Base-by-base conservation (phyloP, 1,140 invertebrate species). In the Drosophila pandora region DNA sequence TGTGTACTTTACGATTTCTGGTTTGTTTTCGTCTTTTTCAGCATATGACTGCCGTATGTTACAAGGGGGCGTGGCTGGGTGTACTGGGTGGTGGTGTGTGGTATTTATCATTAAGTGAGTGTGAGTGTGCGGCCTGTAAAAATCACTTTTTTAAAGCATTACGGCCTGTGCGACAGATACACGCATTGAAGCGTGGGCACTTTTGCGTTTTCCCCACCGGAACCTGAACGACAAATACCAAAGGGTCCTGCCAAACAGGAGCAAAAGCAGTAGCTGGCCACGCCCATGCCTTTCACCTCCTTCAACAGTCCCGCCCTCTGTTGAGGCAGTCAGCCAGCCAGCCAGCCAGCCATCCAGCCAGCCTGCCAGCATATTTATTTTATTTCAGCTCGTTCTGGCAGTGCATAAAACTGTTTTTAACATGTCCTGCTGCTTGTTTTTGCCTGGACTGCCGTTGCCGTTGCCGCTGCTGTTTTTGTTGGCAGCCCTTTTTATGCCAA, bases 381-480 rank as follows among this genome's bases (percentile, higher is more conserved):
- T 87, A 88, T 85, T 88, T 72, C 82, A 71, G 49, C 75, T 87
- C 65, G 64, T 75, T 71, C 78, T 77, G 78, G 69, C 75, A 88
- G 79, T 83, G 83, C 79, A 87, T 87, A 87, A 87, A 87, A 83
- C 83, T 69, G 72, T 79, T 77, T 87, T 87, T 69, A 89, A 88
- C 84, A 79, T 73, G 79, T 56, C 52, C 54, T 67, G 50, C 74
- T 75, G 65, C 62, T 65, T 69, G 59, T 73, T 73, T 43, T 61
- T 60, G 30, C 52, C 41, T 13, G 41, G 41, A 8, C 32, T 10
- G 8, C 32, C 8, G 8, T 8, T 10, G 7, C 30, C 7, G 30
- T 2, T 32, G 32, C 43, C 47, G 34, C 48, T 41, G 41, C 47
- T 49, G 56, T 58, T 62, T 59, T 60, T 64, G 61, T 45, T 50